Conservation (phyloP, 2,113 vertebrate genomes). For the Hypocryptadius cinnamomeus region DNA sequence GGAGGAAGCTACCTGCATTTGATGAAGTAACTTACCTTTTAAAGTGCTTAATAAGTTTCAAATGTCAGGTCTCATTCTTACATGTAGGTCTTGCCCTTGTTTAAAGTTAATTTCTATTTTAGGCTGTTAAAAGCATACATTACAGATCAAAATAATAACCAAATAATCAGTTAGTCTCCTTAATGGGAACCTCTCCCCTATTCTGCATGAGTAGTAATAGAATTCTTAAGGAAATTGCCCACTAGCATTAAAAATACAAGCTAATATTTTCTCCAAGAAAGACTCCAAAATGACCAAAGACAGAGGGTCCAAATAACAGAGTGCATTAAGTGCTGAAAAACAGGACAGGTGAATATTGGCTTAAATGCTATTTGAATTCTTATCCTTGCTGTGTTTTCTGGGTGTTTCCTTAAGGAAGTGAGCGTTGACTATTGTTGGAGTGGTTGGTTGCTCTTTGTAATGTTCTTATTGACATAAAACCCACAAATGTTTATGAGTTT, state of each 20-base stretch:
- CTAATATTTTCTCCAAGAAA: neutral
- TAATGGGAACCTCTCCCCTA: neutral
- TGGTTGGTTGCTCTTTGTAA: neutral
- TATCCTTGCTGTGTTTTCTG: neutral
- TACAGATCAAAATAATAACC: conserved; percentile 31
- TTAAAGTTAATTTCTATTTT: conserved; percentile 11
- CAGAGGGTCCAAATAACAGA: neutral
- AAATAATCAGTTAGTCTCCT: neutral
- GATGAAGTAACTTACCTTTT: conserved; percentile 15
- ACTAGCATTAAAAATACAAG: neutral
- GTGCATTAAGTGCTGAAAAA: neutral
- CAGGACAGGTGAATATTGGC: neutral
- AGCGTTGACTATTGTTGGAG: neutral
- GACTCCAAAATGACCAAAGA: neutral
- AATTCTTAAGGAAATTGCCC: neutral
- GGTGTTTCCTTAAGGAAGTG: neutral
- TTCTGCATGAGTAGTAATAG: neutral
- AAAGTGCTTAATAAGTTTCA: conserved; percentile 23
- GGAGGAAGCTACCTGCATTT: neutral
- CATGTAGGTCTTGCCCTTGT: neutral
- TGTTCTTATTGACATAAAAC: neutral
- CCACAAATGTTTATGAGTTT: neutral
- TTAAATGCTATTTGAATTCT: neutral
- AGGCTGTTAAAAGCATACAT: neutral
- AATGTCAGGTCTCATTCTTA: conserved; percentile 32